A percentile compares a stretch with the other conserved stretches of the same genome.
phyloP scores from a whole-genome alignment of 1,140 invertebrate genomes.

The Caenorhabditis remanei region DNA sequence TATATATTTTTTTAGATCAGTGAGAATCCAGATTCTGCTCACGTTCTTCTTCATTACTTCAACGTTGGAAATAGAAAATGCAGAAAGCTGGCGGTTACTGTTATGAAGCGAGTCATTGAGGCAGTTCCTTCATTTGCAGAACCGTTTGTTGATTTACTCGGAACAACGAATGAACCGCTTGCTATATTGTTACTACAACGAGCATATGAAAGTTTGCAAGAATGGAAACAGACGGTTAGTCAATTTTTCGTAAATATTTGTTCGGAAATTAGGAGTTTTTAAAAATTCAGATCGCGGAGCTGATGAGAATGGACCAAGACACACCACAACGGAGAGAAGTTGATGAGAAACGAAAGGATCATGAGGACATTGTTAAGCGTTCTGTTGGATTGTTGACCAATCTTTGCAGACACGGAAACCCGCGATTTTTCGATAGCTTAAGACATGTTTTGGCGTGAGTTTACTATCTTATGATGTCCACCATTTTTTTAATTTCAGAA shows the following conservation, averaged over 20 bases:
- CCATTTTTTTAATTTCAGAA: not conserved
- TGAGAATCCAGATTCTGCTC: constrained; percentile 4
- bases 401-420: not conserved
- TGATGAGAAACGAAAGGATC: not conserved
- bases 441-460: not conserved
- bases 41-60: constrained; percentile 1
- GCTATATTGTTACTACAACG: not conserved
- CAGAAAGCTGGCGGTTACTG: not conserved
- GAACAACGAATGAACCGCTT: constrained; percentile 4
- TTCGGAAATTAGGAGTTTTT: not conserved
- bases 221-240: not conserved
- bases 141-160: constrained; percentile 18
- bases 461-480: not conserved
- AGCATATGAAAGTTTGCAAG: constrained; percentile 10
- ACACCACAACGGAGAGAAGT: not conserved
- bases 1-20: not conserved
- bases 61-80: not conserved
- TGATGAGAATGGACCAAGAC: not conserved
- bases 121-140: not conserved
- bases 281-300: not conserved
- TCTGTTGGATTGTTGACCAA: not conserved
- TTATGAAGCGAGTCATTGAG: constrained; percentile 24
- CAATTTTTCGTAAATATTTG: not conserved
- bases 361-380: constrained; percentile 19
- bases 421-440: not conserved